A percentile compares a stretch with the other conserved stretches of the same genome.
Conservation (phyloP, 2,888 invertebrate species). For the Cyclophora punctaria region DNA sequence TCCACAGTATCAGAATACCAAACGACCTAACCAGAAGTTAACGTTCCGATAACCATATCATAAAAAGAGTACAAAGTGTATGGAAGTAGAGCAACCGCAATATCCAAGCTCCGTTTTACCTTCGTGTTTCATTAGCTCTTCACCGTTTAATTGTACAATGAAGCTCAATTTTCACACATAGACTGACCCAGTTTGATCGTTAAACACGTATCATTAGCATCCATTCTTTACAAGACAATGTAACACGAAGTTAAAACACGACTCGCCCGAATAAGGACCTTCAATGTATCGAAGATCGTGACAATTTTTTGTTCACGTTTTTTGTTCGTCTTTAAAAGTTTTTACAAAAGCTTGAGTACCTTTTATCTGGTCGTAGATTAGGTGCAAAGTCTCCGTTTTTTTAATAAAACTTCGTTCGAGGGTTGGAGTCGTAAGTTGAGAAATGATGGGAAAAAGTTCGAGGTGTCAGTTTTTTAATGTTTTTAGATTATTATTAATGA, state of each 20-base stretch:
- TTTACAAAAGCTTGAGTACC: conserved; percentile 19
- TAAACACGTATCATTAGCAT: conserved; percentile 20
- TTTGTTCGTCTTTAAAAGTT: conserved; percentile 32
- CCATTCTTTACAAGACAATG: conserved; percentile 22
- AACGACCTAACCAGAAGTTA: conserved; percentile 1
- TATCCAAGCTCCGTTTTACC: conserved; percentile 3
- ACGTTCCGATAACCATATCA: not conserved
- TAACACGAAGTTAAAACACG: conserved; percentile 17
- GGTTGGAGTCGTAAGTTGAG: conserved; percentile 24
- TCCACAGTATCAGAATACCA: not conserved
- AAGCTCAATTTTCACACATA: conserved; percentile 26
- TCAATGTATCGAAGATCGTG: conserved; percentile 20
- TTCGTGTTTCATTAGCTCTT: conserved; percentile 7
- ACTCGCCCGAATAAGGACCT: conserved; percentile 20
- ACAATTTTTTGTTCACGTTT: conserved; percentile 29
- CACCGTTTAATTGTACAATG: conserved; percentile 5
- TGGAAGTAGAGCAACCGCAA: conserved; percentile 2
- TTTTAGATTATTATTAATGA: not conserved
- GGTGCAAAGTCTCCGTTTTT: conserved; percentile 49
- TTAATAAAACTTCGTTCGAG: conserved; percentile 25
- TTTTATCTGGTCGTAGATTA: conserved; percentile 61
- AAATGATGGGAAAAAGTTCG: conserved; percentile 25
- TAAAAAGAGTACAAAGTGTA: too few relatives aligned
- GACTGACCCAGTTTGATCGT: conserved; percentile 18
- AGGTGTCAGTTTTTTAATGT: conserved; percentile 20